Conservation (phyloP, 2,797 vertebrate genomes). For the Ibycter americanus region DNA sequence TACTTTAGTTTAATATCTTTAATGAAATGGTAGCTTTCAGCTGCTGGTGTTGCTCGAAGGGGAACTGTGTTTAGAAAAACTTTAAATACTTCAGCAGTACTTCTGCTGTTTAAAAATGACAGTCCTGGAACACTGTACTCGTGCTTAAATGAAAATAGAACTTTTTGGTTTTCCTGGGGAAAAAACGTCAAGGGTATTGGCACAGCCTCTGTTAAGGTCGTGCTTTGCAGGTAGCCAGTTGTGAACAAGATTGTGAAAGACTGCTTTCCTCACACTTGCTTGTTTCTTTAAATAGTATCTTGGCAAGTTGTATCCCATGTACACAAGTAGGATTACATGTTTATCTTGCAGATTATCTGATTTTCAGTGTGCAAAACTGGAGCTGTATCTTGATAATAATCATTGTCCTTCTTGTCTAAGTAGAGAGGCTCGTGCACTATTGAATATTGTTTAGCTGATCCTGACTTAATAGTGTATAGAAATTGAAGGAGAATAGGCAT, state of each 20-base stretch:
- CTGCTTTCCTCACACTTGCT: background rate
- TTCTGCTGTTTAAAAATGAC: background rate
- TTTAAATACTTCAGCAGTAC: background rate
- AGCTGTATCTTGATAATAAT: background rate
- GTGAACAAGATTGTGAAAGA: background rate
- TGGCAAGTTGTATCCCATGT: background rate
- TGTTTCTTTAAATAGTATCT: background rate
- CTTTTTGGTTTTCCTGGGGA: background rate
- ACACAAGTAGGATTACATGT: background rate
- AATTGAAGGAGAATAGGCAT: background rate
- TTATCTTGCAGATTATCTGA: conserved; percentile 21
- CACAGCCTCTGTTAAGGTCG: background rate
- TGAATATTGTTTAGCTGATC: background rate
- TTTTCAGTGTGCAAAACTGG: background rate
- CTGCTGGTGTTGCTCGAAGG: background rate
- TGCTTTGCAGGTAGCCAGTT: background rate
- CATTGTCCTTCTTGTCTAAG: background rate
- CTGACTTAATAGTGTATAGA: background rate
- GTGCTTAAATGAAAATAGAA: conserved; percentile 15
- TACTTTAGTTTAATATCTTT: background rate
- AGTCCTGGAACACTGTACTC: background rate
- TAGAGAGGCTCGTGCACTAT: background rate
- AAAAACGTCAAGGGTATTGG: background rate
- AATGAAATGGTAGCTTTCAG: background rate
- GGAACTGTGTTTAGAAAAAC: background rate